phyloP scores from a whole-genome alignment of 2,113 vertebrate species.

The Gobius niger region DNA sequence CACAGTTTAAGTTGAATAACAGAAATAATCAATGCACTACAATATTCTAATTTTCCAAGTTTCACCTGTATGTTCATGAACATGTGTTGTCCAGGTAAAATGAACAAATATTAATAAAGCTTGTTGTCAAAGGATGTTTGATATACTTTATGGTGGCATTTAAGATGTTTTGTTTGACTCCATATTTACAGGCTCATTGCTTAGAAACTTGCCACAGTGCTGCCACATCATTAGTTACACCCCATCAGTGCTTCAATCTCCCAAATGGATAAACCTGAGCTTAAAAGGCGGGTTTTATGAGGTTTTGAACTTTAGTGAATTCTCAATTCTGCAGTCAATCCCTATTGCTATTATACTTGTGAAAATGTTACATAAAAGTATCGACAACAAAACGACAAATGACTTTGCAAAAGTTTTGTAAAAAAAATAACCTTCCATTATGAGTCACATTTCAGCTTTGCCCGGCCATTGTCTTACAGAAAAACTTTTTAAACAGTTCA shows the following conservation, averaged over 20 bases:
- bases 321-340: neutral
- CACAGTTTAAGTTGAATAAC: no score
- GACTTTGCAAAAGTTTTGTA: neutral
- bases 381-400: neutral
- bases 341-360: neutral
- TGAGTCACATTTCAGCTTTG: slow-evolving; percentile 1
- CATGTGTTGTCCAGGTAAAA: no score
- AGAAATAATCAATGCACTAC: no score
- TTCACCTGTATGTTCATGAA: no score
- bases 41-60: no score
- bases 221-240: neutral
- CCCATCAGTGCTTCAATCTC: neutral
- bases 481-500: neutral
- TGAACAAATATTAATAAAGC: no score
- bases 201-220: neutral
- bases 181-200: no score
- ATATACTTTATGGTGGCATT: neutral
- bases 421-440: neutral
- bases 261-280: neutral
- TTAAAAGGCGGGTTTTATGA: neutral
- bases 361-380: neutral
- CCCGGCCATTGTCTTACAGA: neutral
- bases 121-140: no score
- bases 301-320: neutral
- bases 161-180: no score